Percentiles rank a stretch among this genome's conserved stretches.
These are phyloP conservation scores for Perizoma affinitatum DNA, from an alignment of 2,888 invertebrate species.

Conservation along the genomic window DNA sequence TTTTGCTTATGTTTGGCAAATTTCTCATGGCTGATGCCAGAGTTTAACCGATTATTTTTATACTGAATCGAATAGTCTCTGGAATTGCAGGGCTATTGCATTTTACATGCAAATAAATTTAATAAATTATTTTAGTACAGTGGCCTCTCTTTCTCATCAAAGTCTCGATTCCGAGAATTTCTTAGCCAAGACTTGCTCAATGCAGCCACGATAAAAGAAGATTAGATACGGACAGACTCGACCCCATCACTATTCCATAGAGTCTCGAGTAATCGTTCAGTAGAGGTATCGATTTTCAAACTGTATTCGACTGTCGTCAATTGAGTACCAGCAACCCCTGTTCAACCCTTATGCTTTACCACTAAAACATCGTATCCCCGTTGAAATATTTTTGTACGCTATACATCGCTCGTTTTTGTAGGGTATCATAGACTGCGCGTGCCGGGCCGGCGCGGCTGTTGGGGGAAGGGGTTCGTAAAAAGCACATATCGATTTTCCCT, in stretches of 20 bases:
- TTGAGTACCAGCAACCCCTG: constrained; percentile 24
- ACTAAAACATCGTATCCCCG: constrained; percentile 2
- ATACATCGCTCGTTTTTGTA: constrained; percentile 31
- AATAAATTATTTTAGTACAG: too few species aligned
- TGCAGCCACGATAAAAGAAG: too few species aligned
- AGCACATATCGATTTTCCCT: constrained; percentile 2
- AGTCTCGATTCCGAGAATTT: too few species aligned
- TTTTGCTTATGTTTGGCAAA: too few species aligned
- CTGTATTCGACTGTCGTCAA: constrained; percentile 9
- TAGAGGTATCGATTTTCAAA: constrained; percentile 17
- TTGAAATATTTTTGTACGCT: constrained; percentile 17
- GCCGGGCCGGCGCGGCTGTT: too few species aligned
- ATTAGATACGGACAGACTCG: not conserved
- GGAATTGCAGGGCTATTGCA: too few species aligned
- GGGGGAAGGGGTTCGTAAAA: not conserved
- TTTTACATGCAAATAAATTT: too few species aligned
- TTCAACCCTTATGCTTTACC: constrained; percentile 19
- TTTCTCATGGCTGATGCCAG: too few species aligned
- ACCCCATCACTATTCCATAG: not conserved
- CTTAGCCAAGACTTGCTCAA: too few species aligned
- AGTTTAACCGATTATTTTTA: too few species aligned
- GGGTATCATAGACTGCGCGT: not conserved
- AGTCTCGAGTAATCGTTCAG: constrained; percentile 1
- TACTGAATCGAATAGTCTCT: too few species aligned
- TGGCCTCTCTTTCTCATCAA: too few species aligned